These are phyloP conservation scores for Alsophila aescularia DNA, from an alignment of 2,888 invertebrate species.

Conservation along the genomic window DNA sequence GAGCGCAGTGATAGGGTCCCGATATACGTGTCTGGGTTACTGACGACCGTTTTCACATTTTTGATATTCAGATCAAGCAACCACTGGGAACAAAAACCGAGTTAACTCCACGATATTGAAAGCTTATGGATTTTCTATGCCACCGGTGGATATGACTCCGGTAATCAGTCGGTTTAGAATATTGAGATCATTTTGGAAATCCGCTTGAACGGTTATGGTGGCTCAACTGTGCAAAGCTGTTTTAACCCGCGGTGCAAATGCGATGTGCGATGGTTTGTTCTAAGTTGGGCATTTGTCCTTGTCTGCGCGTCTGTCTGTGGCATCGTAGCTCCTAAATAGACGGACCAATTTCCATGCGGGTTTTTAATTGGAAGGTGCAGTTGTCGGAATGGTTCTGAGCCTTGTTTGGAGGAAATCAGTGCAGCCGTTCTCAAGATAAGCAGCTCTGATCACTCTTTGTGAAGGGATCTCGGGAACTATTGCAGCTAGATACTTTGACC, in stretches of 20 bases:
- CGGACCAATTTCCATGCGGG: too few relatives aligned
- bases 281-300: too few relatives aligned
- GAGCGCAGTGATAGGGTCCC: slow-evolving; percentile 83
- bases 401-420: too few relatives aligned
- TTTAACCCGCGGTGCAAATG: slow-evolving; percentile 6
- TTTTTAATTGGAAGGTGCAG: too few relatives aligned
- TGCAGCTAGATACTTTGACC: too few relatives aligned
- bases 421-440: too few relatives aligned
- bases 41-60: slow-evolving; percentile 80
- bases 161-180: slow-evolving; percentile 62
- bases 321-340: too few relatives aligned
- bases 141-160: slow-evolving; percentile 63
- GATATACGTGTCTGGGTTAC: slow-evolving; percentile 81
- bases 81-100: slow-evolving; percentile 81
- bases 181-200: slow-evolving; percentile 42
- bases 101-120: slow-evolving; percentile 82
- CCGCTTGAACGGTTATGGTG: slow-evolving; percentile 24
- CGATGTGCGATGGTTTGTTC: too few relatives aligned
- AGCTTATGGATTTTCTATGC: slow-evolving; percentile 83
- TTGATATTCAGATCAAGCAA: slow-evolving; percentile 83
- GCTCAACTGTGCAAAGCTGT: background rate
- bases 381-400: too few relatives aligned
- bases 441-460: too few relatives aligned
- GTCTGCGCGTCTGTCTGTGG: too few relatives aligned
- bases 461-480: too few relatives aligned